phyloP scores from a whole-genome alignment of 2,113 vertebrate genomes.

The Hemiscyllium ocellatum region DNA sequence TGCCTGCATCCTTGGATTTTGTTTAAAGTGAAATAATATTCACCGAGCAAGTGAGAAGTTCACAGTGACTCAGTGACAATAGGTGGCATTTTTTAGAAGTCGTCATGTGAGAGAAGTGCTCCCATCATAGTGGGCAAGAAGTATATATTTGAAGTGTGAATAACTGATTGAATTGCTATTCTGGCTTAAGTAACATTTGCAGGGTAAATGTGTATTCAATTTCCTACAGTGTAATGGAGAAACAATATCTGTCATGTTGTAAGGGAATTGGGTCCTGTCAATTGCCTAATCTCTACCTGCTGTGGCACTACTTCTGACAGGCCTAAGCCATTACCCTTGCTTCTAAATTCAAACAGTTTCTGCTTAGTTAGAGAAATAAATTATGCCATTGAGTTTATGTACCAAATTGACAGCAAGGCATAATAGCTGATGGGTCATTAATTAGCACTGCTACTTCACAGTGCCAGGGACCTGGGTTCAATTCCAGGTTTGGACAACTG shows the following conservation, averaged over 20 bases:
- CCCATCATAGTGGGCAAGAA: background rate
- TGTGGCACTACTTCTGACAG: background rate
- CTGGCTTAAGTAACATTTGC: background rate
- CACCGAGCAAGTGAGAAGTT: background rate
- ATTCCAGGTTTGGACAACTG: no score
- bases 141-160: background rate
- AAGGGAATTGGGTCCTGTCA: background rate
- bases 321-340: background rate
- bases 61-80: background rate
- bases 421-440: background rate
- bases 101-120: background rate
- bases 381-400: background rate
- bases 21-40: background rate
- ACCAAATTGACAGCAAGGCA: background rate
- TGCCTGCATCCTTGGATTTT: background rate
- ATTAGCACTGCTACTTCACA: no score
- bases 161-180: background rate
- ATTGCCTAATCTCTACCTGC: background rate
- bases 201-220: background rate
- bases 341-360: background rate
- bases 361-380: background rate
- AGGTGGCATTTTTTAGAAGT: background rate
- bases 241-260: background rate
- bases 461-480: no score
- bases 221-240: background rate